Percentiles rank a stretch among this genome's conserved stretches.
These are phyloP conservation scores for Calephelis perditalis DNA, from an alignment of 2,888 invertebrate genomes.

Conservation along the genomic window DNA sequence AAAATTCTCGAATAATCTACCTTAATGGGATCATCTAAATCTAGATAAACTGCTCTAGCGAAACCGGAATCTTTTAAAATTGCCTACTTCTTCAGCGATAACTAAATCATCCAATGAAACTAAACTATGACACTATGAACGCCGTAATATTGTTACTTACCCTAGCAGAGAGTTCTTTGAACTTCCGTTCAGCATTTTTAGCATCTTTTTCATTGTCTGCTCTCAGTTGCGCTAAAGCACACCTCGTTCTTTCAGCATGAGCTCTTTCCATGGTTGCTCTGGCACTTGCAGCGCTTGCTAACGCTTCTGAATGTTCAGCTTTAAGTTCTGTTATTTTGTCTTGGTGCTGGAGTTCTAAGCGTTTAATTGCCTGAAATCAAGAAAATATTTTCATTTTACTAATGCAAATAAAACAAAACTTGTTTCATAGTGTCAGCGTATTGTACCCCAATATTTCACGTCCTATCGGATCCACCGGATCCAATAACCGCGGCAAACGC, in stretches of 20 bases:
- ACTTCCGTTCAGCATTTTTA: conserved; percentile 53
- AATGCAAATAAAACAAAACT: too few species aligned
- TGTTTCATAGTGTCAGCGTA: too few species aligned
- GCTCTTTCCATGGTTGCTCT: conserved; percentile 48
- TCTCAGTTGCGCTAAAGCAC: conserved; percentile 53
- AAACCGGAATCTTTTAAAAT: too few species aligned
- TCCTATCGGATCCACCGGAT: too few species aligned
- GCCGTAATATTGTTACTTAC: conserved; percentile 34
- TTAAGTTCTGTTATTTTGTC: conserved; percentile 41
- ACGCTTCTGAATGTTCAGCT: conserved; percentile 43
- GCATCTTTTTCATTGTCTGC: conserved; percentile 51
- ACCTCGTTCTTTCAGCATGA: conserved; percentile 56
- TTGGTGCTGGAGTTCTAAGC: conserved; percentile 47
- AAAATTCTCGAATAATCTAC: too few species aligned
- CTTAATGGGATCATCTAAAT: too few species aligned
- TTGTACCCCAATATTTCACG: too few species aligned
- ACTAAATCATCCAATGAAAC: too few species aligned
- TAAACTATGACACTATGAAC: too few species aligned
- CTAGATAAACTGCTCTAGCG: too few species aligned
- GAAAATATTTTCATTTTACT: neutral
- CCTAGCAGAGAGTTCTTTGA: conserved; percentile 54
- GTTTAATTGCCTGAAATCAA: conserved; percentile 45
- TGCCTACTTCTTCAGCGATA: too few species aligned
- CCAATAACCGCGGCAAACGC: too few species aligned
- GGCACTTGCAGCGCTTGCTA: conserved; percentile 39